These are phyloP conservation scores for Epinephelus awoara DNA, from an alignment of 2,797 vertebrate genomes.

Conservation along the genomic window DNA sequence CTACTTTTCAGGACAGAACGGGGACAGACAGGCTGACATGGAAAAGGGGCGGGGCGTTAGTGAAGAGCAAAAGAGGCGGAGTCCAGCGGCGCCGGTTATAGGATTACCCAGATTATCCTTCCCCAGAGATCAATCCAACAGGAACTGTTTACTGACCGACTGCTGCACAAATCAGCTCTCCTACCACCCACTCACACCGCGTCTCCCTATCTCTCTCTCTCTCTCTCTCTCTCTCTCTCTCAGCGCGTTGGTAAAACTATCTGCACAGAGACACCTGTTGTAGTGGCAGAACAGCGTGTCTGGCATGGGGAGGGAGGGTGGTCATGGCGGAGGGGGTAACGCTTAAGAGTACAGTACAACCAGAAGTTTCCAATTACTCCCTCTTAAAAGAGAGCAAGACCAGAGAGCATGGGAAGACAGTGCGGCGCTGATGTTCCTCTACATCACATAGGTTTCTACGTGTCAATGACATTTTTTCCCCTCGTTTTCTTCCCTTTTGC, in stretches of 20 bases:
- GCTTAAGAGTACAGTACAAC: conserved; percentile 39
- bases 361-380: conserved; percentile 65
- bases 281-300: conserved; percentile 50
- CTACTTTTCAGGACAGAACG: conserved; percentile 50
- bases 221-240: conserved; percentile 42
- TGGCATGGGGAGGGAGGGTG: conserved; percentile 5
- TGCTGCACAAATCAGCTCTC: conserved; percentile 79
- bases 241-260: conserved; percentile 66
- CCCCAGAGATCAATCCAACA: conserved; percentile 80
- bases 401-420: conserved; percentile 44
- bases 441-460: conserved; percentile 18
- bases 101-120: conserved; percentile 88
- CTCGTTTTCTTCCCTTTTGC: conserved; percentile 8
- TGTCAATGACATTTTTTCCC: conserved; percentile 33
- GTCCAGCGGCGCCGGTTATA: conserved; percentile 75
- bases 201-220: conserved; percentile 34
- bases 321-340: conserved; percentile 18
- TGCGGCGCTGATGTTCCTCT: conserved; percentile 12
- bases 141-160: conserved; percentile 80
- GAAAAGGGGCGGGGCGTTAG: conserved; percentile 32
- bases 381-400: conserved; percentile 54
- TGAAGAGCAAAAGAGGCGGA: conserved; percentile 72
- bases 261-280: conserved; percentile 80
- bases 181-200: conserved; percentile 58
- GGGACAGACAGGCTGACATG: conserved; percentile 26